Base-by-base conservation (phyloP, 2,888 invertebrate species). In the Chironomus tentans region DNA sequence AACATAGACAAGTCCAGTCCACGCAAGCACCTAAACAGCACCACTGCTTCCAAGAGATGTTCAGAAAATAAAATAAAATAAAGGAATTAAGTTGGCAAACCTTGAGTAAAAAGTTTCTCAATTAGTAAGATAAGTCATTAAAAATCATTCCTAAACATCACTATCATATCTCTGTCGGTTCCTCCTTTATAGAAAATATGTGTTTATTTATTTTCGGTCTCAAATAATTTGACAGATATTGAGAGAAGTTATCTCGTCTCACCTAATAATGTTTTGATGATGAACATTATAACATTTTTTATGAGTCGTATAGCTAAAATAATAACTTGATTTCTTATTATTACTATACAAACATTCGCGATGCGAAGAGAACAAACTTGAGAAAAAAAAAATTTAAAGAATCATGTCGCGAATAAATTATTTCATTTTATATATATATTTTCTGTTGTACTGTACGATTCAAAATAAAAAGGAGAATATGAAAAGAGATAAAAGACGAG, bases 321-420 rank as follows among this genome's bases (percentile, higher is more conserved):
- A 38, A 38, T 38, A 38, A 38, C 38, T 38, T 38, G 38, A 38
- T 38, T 38, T 38, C 38, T 38, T 38, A 38, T 38, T 38, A 38
- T 38, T 38, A 38, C 38, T 38, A 38, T 38, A 38, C 10, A 38
- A 38, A 38, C 38, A 38, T 38, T 38, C 38, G 10, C 18, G 65
- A 18, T 12, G 65, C 21, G 13, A 13, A 56, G 15, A 56, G 15
- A 56, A 15, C 56, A 18, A 15, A 18, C 56, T 56, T 50, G 15
- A 50, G 13, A 50, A 50, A 50, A 15, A n/a, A 13, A 13, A 13
- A 4, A 4, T 28, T 15, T 15, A 56, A 48, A 48, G 21, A 70
- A 48, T 70, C 70, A 70, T 70, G 70, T 70, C 70, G 70, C 70
- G 70, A 22, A 70, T 70, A 70, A 70, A 70, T 70, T 68, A 28